Evolutionary conservation across 2,888 invertebrate species (phyloP), one percentile per base, ranked within the genome.

Genomic region (Cephus sareptanus): DNA sequence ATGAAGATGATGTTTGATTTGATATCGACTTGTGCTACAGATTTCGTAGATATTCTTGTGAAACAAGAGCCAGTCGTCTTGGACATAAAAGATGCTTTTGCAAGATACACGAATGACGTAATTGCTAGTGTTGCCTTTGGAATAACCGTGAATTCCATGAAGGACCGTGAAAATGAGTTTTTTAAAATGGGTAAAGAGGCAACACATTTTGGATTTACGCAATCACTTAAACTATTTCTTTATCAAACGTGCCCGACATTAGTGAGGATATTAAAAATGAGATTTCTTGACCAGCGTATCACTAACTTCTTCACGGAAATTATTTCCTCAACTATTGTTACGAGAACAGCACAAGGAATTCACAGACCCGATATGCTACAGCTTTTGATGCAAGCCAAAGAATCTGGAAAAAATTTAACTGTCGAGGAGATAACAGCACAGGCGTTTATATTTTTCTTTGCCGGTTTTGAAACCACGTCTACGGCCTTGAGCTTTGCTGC

Each of bases 1-100:
- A 93, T 94, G 93, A 92, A 92, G 73, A 83, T 87, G 3, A 93
- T 94, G 93, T 90, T 93, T 85, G 92, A 92, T 0, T 89, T 93
- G 77, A 93, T 94, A 82, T 81, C 83, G 0, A 88, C 88, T 11
- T 90, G 89, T 76, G 90, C 89, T 1, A 80, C 76, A 40, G 87
- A 86, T 35, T 37, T 37, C 4, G 15, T 4, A 15, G 13, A 13
- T 37, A 13, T 35, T 37, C 15, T 37, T 37, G 4, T 37, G 37
- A 37, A 37, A 4, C 37, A 37, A 15, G 37, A 37, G 1, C 13
- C 37, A 37, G 15, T 37, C 15, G 89, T 91, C 77, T 78, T 89
- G 1, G 87, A 92, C 31, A 81, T 89, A 71, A 92, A 91, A 79
- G 88, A 91, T 3, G 78, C 75, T 0, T 89, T 89, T 37, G 82